Conservation (phyloP, 2,113 vertebrate genomes). For the Gadus macrocephalus region DNA sequence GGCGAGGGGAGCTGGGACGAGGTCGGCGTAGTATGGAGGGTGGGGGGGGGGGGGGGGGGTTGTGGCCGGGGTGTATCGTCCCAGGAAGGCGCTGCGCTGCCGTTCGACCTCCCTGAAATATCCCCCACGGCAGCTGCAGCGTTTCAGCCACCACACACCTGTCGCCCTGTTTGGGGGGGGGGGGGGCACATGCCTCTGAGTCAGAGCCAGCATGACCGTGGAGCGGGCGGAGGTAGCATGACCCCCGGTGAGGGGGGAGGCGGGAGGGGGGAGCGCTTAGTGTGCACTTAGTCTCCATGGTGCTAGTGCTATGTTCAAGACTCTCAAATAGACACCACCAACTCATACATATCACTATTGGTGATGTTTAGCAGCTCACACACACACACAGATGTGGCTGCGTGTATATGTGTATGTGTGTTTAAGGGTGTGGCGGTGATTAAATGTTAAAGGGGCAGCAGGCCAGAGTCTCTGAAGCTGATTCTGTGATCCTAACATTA, state of each 20-base stretch:
- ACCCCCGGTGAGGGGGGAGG: too few relatives aligned
- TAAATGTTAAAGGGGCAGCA: too few relatives aligned
- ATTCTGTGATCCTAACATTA: slow-evolving; percentile 23
- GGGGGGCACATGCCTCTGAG: slow-evolving; percentile 49
- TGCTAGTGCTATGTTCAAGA: slow-evolving; percentile 9
- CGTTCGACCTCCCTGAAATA: slow-evolving; percentile 51
- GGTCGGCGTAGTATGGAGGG: not conserved
- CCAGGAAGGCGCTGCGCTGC: slow-evolving; percentile 7
- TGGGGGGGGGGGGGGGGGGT: not conserved
- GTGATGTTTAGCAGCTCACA: slow-evolving; percentile 1
- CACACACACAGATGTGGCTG: not conserved
- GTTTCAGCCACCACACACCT: slow-evolving; percentile 66
- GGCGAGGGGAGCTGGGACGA: too few relatives aligned
- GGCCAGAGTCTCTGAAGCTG: not conserved
- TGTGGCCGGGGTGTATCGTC: not conserved
- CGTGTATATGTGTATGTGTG: slow-evolving; percentile 7
- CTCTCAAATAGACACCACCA: slow-evolving; percentile 16
- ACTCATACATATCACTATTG: slow-evolving; percentile 1
- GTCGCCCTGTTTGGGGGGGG: slow-evolving; percentile 56
- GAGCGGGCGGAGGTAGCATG: slow-evolving; percentile 1
- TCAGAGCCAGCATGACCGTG: slow-evolving; percentile 43
- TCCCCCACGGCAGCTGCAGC: slow-evolving; percentile 63
- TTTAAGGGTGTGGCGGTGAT: slow-evolving; percentile 1
- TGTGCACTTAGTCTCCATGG: not conserved
- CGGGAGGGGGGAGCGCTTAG: not conserved